Conservation (phyloP, 2,113 vertebrate genomes). For the Cacatua alba region DNA sequence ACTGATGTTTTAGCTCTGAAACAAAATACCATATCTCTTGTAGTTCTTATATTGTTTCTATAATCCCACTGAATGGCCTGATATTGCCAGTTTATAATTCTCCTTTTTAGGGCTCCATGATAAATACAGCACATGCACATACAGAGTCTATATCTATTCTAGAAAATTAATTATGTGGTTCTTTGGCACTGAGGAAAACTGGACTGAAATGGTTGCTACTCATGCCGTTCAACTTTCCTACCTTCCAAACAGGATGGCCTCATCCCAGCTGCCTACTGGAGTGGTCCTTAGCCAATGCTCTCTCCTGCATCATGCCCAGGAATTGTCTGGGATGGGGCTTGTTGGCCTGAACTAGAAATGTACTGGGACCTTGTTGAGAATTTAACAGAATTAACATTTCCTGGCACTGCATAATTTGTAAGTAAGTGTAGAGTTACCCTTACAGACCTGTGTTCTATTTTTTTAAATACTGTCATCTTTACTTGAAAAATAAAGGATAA, state of each 20-base stretch:
- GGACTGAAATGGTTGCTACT: not conserved
- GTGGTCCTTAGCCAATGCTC: not conserved
- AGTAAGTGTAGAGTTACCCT: not conserved
- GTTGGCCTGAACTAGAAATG: not conserved
- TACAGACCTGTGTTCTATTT: not conserved
- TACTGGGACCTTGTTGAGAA: not conserved
- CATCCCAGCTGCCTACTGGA: not conserved
- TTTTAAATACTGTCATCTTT: not conserved
- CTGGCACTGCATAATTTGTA: not conserved
- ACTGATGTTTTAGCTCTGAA: not conserved
- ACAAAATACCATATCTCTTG: not conserved
- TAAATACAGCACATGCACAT: not conserved
- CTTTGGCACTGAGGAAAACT: not conserved
- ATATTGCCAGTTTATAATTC: not conserved
- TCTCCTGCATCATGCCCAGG: not conserved
- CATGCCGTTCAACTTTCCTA: not conserved
- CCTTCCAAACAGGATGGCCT: not conserved
- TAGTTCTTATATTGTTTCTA: not conserved
- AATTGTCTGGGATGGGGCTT: not conserved
- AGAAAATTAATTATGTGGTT: not conserved
- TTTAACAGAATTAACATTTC: not conserved
- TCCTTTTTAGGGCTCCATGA: not conserved
- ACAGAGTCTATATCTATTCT: not conserved
- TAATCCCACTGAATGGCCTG: not conserved
- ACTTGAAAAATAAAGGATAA: not conserved